Base-by-base conservation (phyloP, 2,888 invertebrate genomes). In the Cynaeus angustus region DNA sequence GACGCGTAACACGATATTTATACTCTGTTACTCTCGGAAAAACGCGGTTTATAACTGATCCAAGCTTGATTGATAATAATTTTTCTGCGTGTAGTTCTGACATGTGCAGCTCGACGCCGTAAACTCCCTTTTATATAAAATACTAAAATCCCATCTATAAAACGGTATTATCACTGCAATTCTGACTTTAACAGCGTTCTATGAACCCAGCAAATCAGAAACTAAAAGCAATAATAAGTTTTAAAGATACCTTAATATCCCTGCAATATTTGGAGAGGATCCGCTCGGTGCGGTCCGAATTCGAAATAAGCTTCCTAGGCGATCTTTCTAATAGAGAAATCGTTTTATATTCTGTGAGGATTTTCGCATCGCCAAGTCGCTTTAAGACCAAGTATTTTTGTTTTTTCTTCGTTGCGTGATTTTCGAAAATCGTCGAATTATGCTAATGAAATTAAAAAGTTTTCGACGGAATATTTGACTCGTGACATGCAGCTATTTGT, bases 181-280 rank as follows among this genome's bases (percentile, higher is more conserved):
- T 26, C 28, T 26, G 14, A 8, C n/a, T 43, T 66, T 46, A 66
- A 66, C 48, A 43, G 16, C 7, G 21, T 16, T 14, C 37, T 14
- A 16, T 8, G 30, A 28, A 43, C 30, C 14, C 13, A 64, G 62
- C 52, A 64, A 62, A 56, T 64, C 67, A 50, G 56, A 58, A 62
- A 67, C 67, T 67, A 59, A 71, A 74, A 71, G 68, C 73, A 75
- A 73, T 75, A 75, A 73, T 73, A 75, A 75, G 71, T 75, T 72
- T 72, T 68, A 71, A 75, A 72, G 72, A 75, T 75, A 71, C 72
- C 69, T 75, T 73, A 73, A 75, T 73, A 73, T 75, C 75, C 68
- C n/a, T 28, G 43, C 68, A 75, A 74, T 75, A 75, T 75, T 75
- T 72, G 73, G 61, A 74, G 68, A 72, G 73, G 72, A 66, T 67